These are phyloP conservation scores for Muscicapa comitata DNA, from an alignment of 2,797 vertebrate genomes.

Conservation along the genomic window DNA sequence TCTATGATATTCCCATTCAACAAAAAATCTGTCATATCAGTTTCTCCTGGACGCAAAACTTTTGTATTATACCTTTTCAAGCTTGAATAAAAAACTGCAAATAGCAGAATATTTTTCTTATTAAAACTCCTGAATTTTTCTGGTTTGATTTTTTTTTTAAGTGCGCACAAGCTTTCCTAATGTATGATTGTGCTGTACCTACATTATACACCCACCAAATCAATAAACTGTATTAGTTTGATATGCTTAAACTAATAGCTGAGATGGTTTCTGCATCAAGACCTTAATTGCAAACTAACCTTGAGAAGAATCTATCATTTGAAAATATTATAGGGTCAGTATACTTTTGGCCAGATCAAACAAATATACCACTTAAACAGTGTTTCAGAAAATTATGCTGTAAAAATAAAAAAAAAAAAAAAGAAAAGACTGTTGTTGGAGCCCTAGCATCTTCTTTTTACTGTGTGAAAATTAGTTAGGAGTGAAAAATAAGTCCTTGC, in stretches of 20 bases:
- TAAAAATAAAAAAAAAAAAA: neutral
- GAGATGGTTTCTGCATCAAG: neutral
- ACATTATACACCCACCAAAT: neutral
- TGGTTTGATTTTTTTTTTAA: neutral
- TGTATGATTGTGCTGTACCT: neutral
- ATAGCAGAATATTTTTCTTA: neutral
- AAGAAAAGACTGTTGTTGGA: neutral
- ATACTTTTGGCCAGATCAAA: neutral
- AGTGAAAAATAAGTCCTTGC: neutral
- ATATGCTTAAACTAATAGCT: neutral
- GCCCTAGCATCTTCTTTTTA: neutral
- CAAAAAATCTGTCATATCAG: neutral
- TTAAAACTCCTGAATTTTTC: neutral
- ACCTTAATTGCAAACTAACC: neutral
- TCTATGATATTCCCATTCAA: neutral
- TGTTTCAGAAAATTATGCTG: neutral
- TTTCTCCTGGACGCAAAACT: neutral
- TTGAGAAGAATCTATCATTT: neutral
- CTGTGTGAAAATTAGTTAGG: neutral
- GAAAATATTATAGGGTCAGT: neutral
- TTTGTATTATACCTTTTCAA: neutral
- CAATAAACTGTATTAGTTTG: neutral
- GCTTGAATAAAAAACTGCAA: neutral
- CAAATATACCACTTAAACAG: neutral
- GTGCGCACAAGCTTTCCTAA: neutral